Evolutionary conservation across 2,797 vertebrate species (phyloP).

Genomic region (Alfaro cultratus): DNA sequence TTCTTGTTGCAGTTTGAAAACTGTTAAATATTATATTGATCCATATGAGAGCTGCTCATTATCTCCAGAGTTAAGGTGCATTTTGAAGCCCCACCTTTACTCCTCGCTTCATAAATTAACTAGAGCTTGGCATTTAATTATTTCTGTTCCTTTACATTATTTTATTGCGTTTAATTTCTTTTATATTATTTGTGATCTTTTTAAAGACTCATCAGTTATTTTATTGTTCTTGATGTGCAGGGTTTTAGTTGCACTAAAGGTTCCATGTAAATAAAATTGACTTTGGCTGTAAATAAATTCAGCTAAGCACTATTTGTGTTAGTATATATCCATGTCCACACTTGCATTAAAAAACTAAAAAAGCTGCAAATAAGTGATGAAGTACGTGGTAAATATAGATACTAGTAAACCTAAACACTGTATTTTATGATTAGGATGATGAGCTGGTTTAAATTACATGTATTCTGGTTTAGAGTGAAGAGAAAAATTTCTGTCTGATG

Average conservation of each 20-base stretch:
- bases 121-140: not conserved
- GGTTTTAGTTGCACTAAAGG: not conserved
- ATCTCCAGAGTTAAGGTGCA: not conserved
- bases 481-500: slow-evolving; percentile 5
- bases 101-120: not conserved
- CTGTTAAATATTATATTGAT: not conserved
- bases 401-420: not conserved
- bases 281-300: not conserved
- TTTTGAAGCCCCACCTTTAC: not conserved
- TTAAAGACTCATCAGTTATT: not conserved
- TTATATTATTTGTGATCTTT: not conserved
- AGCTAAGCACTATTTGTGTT: not conserved
- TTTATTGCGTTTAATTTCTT: not conserved
- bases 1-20: not conserved
- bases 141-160: not conserved
- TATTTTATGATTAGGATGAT: slow-evolving; percentile 21
- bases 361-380: not conserved
- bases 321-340: not conserved
- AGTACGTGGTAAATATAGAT: not conserved
- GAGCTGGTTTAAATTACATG: slow-evolving; percentile 34
- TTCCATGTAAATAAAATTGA: not conserved
- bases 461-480: slow-evolving; percentile 17
- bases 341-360: not conserved
- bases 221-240: not conserved
- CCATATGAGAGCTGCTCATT: not conserved